A percentile compares a stretch with the other conserved stretches of the same genome.
phyloP scores from a whole-genome alignment of 2,888 invertebrate genomes.

The Tipula lateralis region DNA sequence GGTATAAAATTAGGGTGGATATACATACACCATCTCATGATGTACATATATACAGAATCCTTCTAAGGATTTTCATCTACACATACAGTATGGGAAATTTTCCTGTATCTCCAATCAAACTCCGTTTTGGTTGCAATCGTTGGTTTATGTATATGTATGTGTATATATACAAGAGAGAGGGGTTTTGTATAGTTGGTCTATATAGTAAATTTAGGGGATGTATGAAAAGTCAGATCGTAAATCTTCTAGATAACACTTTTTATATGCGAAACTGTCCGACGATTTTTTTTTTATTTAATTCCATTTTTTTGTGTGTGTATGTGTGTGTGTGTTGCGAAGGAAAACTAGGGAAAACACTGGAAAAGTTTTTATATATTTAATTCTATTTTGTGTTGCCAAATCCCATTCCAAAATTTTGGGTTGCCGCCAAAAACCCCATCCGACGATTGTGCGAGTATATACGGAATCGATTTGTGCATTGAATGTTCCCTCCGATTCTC shows the following conservation, averaged over 20 bases:
- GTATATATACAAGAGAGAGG: not conserved
- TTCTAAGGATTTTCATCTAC: not conserved
- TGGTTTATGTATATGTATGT: not conserved
- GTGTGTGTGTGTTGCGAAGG: not conserved
- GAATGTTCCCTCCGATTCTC: not conserved
- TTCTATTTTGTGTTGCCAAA: not conserved
- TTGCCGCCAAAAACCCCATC: too few relatives aligned
- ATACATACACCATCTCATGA: not conserved
- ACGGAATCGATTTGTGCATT: not conserved
- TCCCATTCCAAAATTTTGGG: not conserved
- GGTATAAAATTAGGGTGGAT: constrained; percentile 19
- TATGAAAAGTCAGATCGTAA: constrained; percentile 51
- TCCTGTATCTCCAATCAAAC: not conserved
- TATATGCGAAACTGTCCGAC: constrained; percentile 51
- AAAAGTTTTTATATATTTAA: not conserved
- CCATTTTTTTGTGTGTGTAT: not conserved
- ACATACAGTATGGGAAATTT: not conserved
- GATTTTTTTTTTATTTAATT: constrained; percentile 28
- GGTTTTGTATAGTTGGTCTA: constrained; percentile 7
- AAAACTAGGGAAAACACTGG: constrained; percentile 14
- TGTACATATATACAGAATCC: not conserved
- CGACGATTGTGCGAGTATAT: not conserved
- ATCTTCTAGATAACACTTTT: constrained; percentile 51
- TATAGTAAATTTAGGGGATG: constrained; percentile 41
- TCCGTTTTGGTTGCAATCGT: not conserved